A percentile compares a stretch with the other conserved stretches of the same genome.
Conservation (phyloP, 2,113 vertebrate genomes). For the Tragelaphus imberbis region DNA sequence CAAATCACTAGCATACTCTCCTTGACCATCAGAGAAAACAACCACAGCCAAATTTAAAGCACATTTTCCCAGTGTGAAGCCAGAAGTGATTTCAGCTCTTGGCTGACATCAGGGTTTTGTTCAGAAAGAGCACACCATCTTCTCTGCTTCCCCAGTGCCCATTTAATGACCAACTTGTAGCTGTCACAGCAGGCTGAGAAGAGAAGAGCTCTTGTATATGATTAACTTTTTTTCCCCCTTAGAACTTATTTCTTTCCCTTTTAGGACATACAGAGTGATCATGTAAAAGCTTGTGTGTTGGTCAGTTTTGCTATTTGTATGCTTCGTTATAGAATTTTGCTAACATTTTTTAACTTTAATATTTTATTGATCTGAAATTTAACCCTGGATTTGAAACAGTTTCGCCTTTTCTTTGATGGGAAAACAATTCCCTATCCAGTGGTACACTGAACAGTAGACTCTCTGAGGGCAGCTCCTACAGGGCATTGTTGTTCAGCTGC, state of each 20-base stretch:
- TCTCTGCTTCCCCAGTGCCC: neutral
- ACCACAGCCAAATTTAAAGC: slow-evolving; percentile 22
- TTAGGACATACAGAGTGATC: neutral
- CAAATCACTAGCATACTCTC: slow-evolving; percentile 27
- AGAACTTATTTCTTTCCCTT: neutral
- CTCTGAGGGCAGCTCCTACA: neutral
- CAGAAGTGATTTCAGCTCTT: slow-evolving; percentile 26
- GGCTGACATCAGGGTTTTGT: neutral
- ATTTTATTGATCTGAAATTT: neutral
- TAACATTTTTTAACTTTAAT: neutral
- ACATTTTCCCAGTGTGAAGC: neutral
- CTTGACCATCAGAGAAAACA: neutral
- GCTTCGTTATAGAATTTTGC: neutral
- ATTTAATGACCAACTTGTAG: neutral
- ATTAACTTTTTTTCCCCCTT: neutral
- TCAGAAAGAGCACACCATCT: neutral
- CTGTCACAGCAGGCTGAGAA: neutral
- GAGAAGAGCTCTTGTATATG: neutral
- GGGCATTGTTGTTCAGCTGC: neutral
- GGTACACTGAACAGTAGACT: neutral
- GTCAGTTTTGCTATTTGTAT: neutral
- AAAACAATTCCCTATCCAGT: neutral
- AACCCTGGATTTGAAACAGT: neutral
- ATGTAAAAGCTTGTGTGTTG: neutral
- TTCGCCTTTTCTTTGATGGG: neutral